Conservation (phyloP, 2,888 invertebrate species). For the Patella pellucida region DNA sequence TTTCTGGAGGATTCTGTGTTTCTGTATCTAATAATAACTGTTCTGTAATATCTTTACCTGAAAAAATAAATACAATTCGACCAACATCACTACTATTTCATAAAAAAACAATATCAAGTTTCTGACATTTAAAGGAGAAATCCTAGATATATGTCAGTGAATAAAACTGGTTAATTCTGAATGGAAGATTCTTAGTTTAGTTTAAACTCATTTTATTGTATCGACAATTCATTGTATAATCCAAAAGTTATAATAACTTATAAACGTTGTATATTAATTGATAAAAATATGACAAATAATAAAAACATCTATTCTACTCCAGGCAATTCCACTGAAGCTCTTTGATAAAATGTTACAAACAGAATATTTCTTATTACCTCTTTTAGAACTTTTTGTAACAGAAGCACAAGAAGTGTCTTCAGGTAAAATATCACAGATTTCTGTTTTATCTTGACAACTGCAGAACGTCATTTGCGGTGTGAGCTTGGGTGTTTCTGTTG, state of each 20-base stretch:
- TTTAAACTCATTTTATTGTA: no score
- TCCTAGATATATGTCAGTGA: no score
- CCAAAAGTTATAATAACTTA: no score
- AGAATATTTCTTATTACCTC: neutral
- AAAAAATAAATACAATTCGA: neutral
- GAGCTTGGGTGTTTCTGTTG: neutral
- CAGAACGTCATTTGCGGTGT: slow-evolving; percentile 17
- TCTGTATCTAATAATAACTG: slow-evolving; percentile 28
- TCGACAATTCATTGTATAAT: no score
- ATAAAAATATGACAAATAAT: no score
- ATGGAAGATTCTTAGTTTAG: no score
- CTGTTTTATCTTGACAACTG: slow-evolving; percentile 22
- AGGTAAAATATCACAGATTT: slow-evolving; percentile 28
- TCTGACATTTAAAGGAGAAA: no score
- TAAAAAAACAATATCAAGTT: neutral
- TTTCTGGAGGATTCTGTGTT: slow-evolving; percentile 41
- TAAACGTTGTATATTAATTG: no score
- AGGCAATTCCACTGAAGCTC: neutral
- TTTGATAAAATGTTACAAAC: neutral
- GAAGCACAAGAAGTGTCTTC: neutral
- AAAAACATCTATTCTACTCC: no score
- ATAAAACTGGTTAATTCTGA: no score
- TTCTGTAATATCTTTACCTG: slow-evolving; percentile 45
- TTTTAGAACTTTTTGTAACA: neutral
- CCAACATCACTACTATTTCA: neutral